Conservation (phyloP, 1,140 invertebrate genomes). For the Procambarus virginalis region DNA sequence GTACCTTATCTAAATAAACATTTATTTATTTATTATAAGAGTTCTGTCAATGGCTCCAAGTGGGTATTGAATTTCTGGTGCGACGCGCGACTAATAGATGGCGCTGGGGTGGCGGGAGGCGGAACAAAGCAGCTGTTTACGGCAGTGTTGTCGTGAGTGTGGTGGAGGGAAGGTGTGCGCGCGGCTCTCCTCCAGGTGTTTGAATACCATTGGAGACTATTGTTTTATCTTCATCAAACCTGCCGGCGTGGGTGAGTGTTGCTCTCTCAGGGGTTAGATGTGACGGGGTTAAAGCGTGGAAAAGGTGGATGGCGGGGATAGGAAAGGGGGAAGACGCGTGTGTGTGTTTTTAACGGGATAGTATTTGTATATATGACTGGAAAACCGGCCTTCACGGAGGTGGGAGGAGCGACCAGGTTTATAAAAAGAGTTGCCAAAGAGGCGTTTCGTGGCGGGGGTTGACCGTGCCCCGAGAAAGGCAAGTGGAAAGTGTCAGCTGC, state of each 20-base stretch:
- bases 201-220: neutral
- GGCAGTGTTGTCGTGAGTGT: neutral
- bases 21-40: too few relatives aligned
- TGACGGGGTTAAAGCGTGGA: neutral
- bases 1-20: too few relatives aligned
- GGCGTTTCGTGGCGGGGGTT: neutral
- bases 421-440: neutral
- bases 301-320: neutral
- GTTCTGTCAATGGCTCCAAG: neutral
- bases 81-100: neutral
- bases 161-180: slow-evolving; percentile 5
- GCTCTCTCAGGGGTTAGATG: too few relatives aligned
- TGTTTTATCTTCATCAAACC: neutral
- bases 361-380: slow-evolving; percentile 1
- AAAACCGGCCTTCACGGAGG: neutral
- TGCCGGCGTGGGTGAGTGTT: too few relatives aligned
- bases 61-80: slow-evolving; percentile 12
- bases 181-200: neutral
- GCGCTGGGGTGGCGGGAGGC: neutral
- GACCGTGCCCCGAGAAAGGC: too few relatives aligned
- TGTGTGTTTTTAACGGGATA: neutral
- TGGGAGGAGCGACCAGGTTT: neutral
- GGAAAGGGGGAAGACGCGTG: neutral
- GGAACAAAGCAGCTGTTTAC: neutral
- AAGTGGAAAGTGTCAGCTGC: too few relatives aligned